Evolutionary conservation across 2,888 invertebrate genomes (phyloP).

Genomic region (Diaperis boleti): DNA sequence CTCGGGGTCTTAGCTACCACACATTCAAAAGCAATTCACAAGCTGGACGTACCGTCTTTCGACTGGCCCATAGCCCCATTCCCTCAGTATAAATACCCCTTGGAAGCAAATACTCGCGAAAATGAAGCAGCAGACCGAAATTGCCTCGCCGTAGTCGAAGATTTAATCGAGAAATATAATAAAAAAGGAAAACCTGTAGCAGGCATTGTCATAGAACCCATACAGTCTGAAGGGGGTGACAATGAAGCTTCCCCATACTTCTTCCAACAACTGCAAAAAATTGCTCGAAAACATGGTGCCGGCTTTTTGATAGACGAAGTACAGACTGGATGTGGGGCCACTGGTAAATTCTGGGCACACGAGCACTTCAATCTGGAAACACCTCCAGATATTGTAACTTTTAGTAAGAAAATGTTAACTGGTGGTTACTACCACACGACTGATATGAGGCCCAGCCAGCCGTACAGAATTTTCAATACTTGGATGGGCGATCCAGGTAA

Average conservation of each 20-base stretch:
- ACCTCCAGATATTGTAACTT: constrained; percentile 95
- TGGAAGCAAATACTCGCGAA: constrained; percentile 81
- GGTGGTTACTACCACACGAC: constrained; percentile 92
- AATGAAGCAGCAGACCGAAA: constrained; percentile 87
- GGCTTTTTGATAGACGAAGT: constrained; percentile 96
- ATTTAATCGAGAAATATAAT: constrained; percentile 79
- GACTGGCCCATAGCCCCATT: constrained; percentile 97
- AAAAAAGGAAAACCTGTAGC: constrained; percentile 84
- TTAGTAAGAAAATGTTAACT: constrained; percentile 98
- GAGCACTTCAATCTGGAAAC: constrained; percentile 89
- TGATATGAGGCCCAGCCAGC: constrained; percentile 80
- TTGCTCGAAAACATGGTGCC: constrained; percentile 82
- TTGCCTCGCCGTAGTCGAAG: constrained; percentile 77
- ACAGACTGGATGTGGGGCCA: constrained; percentile 96
- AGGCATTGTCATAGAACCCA: constrained; percentile 94
- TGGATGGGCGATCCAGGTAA: constrained; percentile 99
- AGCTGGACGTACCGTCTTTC: constrained; percentile 93
- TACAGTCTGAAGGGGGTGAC: constrained; percentile 98
- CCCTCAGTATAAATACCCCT: constrained; percentile 86
- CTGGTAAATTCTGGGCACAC: constrained; percentile 99
- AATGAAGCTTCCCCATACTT: constrained; percentile 92
- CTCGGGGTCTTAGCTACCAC: constrained; percentile 88
- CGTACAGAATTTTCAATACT: constrained; percentile 96
- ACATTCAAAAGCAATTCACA: constrained; percentile 96
- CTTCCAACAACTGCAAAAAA: constrained; percentile 85